Conservation (phyloP, 53 echinoderm and acorn worm species). For the Echinarachnius parma region DNA sequence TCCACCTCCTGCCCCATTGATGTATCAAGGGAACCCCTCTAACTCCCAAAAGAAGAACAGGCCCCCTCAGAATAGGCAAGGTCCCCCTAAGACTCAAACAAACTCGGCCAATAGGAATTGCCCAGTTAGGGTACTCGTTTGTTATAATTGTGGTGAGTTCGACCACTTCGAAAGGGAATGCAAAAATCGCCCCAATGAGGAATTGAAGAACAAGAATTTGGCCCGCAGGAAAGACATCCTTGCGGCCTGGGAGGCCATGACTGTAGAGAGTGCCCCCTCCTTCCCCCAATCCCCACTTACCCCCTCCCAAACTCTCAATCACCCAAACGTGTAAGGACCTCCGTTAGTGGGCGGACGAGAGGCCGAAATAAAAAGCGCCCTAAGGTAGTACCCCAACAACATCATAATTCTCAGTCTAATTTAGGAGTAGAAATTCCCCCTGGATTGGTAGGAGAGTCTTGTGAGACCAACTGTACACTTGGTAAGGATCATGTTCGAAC, state of each 20-base stretch:
- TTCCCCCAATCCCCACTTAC: too few species aligned
- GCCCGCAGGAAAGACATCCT: neutral
- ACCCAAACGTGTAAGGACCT: slow-evolving; percentile 36
- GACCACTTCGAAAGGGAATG: neutral
- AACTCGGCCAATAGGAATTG: neutral
- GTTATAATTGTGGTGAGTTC: slow-evolving; percentile 12
- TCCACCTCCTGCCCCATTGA: too few species aligned
- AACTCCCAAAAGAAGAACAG: too few species aligned
- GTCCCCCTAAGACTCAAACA: neutral
- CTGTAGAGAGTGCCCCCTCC: too few species aligned
- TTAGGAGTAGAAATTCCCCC: too few species aligned
- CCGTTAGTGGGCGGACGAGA: slow-evolving; percentile 4
- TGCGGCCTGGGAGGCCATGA: slow-evolving; percentile 1
- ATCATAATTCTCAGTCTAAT: too few species aligned
- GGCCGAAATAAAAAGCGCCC: neutral
- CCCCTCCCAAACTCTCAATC: too few species aligned
- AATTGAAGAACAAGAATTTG: neutral
- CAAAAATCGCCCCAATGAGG: slow-evolving; percentile 6
- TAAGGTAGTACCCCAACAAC: too few species aligned
- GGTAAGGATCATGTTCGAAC: neutral
- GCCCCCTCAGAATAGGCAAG: neutral
- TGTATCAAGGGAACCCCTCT: too few species aligned
- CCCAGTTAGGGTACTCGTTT: slow-evolving; percentile 4
- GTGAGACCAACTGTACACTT: slow-evolving; percentile 1
- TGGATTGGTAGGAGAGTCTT: slow-evolving; percentile 11